phyloP scores from a whole-genome alignment of 2,888 invertebrate species.

The Orthonychiurus folsomi region DNA sequence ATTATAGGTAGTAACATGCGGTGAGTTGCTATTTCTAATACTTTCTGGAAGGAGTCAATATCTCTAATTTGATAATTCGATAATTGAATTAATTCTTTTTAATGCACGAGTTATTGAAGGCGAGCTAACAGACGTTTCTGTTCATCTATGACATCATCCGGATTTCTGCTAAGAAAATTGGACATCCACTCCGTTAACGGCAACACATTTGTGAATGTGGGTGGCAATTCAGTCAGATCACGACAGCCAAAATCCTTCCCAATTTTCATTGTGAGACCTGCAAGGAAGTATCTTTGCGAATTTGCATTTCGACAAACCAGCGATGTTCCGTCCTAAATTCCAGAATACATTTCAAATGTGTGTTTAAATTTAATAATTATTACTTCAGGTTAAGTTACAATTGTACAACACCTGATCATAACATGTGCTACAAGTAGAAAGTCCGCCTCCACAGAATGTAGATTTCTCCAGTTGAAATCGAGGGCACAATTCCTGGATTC shows the following conservation, averaged over 20 bases:
- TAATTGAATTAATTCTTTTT: too few relatives aligned
- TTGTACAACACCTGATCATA: too few relatives aligned
- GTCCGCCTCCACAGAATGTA: background rate
- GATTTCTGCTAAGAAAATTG: conserved; percentile 7
- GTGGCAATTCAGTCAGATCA: background rate
- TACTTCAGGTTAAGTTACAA: too few relatives aligned
- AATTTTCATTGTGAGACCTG: conserved; percentile 9
- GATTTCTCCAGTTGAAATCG: background rate
- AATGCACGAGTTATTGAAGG: too few relatives aligned
- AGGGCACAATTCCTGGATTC: background rate
- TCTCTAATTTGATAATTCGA: too few relatives aligned
- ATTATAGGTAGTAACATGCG: too few relatives aligned
- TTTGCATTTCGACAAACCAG: conserved; percentile 14
- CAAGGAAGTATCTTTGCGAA: conserved; percentile 14
- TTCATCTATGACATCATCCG: background rate
- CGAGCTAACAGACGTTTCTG: background rate
- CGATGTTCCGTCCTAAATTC: conserved; percentile 9
- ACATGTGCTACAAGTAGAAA: background rate
- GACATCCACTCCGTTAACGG: conserved; percentile 16
- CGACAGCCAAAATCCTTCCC: conserved; percentile 8
- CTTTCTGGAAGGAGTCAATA: too few relatives aligned
- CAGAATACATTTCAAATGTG: background rate
- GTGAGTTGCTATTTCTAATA: too few relatives aligned
- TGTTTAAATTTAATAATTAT: too few relatives aligned
- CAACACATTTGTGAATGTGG: conserved; percentile 7